Conservation (phyloP, 2,797 vertebrate species). For the Pteropus rufus region DNA sequence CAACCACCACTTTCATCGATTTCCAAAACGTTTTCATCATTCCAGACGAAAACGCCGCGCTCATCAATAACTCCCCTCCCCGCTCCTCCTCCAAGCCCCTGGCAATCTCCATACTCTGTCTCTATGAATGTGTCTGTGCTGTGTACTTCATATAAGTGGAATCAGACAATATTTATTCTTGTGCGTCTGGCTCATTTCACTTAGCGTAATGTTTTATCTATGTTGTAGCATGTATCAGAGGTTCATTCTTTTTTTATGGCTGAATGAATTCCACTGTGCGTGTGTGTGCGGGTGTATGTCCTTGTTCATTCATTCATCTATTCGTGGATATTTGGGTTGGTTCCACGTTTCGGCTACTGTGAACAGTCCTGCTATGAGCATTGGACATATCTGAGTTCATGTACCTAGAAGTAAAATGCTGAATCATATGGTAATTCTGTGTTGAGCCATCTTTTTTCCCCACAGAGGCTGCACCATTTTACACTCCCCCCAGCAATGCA, state of each 20-base stretch:
- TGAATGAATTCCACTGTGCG: neutral
- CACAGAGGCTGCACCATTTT: neutral
- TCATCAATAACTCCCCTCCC: no score
- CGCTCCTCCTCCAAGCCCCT: no score
- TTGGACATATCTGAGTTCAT: fast-evolving
- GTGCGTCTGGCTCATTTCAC: neutral
- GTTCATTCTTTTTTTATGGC: neutral
- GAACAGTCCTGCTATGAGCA: fast-evolving
- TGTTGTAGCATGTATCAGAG: neutral
- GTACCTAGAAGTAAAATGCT: neutral
- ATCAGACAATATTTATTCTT: neutral
- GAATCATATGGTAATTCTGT: fast-evolving
- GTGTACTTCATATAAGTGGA: neutral
- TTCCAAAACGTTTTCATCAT: neutral
- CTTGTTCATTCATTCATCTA: neutral
- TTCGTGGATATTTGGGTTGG: no score
- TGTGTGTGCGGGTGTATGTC: fast-evolving
- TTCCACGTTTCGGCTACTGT: neutral
- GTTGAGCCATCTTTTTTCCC: neutral
- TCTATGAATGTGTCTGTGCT: neutral
- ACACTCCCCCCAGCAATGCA: neutral
- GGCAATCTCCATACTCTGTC: neutral
- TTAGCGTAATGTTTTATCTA: neutral
- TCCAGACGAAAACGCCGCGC: neutral
- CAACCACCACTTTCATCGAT: neutral